A percentile compares a stretch with the other conserved stretches of the same genome.
These are phyloP conservation scores for Cotesia typhae DNA, from an alignment of 1,140 invertebrate species.

Conservation along the genomic window DNA sequence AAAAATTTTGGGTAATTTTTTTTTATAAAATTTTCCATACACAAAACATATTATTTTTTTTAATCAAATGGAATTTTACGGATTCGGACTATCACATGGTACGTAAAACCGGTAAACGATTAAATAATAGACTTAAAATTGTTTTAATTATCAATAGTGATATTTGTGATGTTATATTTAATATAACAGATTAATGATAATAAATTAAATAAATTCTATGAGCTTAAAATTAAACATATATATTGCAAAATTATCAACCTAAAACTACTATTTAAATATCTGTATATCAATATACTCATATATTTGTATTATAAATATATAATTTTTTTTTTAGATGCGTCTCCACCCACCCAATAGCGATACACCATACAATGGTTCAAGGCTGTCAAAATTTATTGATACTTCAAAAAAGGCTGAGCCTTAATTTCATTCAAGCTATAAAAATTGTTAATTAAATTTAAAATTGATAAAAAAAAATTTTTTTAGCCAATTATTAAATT, in stretches of 20 bases:
- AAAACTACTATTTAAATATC: neutral
- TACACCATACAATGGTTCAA: slow-evolving; percentile 64
- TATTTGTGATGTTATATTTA: neutral
- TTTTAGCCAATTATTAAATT: neutral
- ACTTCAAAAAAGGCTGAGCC: slow-evolving; percentile 45
- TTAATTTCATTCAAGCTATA: slow-evolving; percentile 49
- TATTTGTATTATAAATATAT: neutral
- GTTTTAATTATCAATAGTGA: neutral
- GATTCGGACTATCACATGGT: slow-evolving; percentile 22
- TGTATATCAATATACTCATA: neutral
- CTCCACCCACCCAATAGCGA: slow-evolving; percentile 72
- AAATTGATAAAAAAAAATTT: no score
- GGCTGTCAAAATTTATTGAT: slow-evolving; percentile 60
- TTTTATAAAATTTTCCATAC: no score
- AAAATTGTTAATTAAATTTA: slow-evolving; percentile 38
- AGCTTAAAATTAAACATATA: neutral
- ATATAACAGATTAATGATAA: neutral
- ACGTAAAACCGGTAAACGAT: slow-evolving; percentile 6
- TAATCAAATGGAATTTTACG: neutral
- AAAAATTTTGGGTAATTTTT: no score
- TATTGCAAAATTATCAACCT: neutral
- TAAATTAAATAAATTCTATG: neutral
- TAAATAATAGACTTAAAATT: neutral
- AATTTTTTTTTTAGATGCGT: slow-evolving; percentile 68
- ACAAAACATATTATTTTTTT: no score